Base-by-base conservation (phyloP, 2,797 vertebrate species). In the Lutjanus argentimaculatus region DNA sequence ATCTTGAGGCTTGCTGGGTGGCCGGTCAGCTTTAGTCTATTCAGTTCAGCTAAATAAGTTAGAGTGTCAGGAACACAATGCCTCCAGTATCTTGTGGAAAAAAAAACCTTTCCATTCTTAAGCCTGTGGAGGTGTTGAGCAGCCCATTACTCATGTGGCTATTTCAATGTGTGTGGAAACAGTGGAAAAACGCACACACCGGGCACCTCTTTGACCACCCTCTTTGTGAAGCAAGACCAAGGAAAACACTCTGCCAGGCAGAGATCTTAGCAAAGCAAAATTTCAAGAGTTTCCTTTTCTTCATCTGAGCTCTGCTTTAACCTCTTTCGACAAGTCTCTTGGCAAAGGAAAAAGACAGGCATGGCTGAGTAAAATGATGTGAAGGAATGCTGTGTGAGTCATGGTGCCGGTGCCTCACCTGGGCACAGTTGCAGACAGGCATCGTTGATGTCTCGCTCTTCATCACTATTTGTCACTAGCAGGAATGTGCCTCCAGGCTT, bases 31-130 rank as follows among this genome's bases (percentile, higher is more conserved):
- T 90, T 80, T 68, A 66, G 84, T 92, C 79, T 80, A 89, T 85
- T 93, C 81, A 90, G 74, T 73, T 80, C 70, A 69, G 77, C 73
- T 84, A 77, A 86, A 87, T 90, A 91, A 88, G 78, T 90, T 71
- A 73, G 83, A 84, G 81, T 85, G 88, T 86, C 91, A 91, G 87
- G 40, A 75, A 89, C 88, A 95, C 92, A 94, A 94, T 89, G 89
- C 82, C 75, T 81, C 76, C 71, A 92, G 88, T 94, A 89, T 92
- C 76, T 89, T 46, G 68, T 56, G 45, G 69, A 6, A 40, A 21
- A 40, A 40, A 76, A 83, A 80, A 55, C 12, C 77, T 72, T 76
- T 75, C 77, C 84, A 84, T 89, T 86, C 79, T 88, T 85, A 67
- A 85, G 88, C 82, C 82, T 69, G 63, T 81, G 83, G 84, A 92